Base-by-base conservation (phyloP, 2,113 vertebrate genomes). In the Anguilla japonica region DNA sequence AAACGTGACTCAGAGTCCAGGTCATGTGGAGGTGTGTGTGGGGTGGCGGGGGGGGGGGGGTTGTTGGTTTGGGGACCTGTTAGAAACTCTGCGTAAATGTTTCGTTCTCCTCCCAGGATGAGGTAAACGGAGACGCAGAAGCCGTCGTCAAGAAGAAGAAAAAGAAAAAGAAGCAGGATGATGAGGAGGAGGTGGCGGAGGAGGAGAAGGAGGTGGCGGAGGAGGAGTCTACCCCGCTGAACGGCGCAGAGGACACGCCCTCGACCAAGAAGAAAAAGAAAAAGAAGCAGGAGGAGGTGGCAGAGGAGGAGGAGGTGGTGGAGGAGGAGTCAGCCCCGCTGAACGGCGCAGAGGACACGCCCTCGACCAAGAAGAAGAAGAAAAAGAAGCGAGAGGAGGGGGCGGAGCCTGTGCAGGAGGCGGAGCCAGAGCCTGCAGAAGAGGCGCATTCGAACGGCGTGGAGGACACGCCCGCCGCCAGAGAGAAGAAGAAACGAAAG, bases 401-500 rank as follows among this genome's bases (percentile, higher is more conserved):
- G 43, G 43, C 4, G 43, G 43, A 5, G 43, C 43, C 34, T 34
- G 34, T 34, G 34, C 0, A 34, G 34, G 34, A 34, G 34, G 34
- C 29, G 14, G 22, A 15, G 0, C 87, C 90, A 0, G 89, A 88
- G 0, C 43, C 43, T 46, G 88, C 87, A 0, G 16, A 79, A 0
- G 93, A 95, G 14, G 94, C 85, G 0, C 88, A 46, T 1, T 94
- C 96, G 85, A 96, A 97, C 0, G 94, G 94, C 0, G 86, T 95
- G 83, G 93, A 87, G 9, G 91, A 91, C 2, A 60, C n/a, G 0
- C 75, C 87, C 43, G 84, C 95, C 87, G 63, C 89, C 0, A 93
- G 96, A 91, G 94, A 96, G 94, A 95, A 96, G 91, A 95, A 95
- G 89, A 95, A 95, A 50, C 86, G 16, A 80, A 93, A 93, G 88